phyloP scores from a whole-genome alignment of 2,113 vertebrate species.

The Bubalus kerabau region DNA sequence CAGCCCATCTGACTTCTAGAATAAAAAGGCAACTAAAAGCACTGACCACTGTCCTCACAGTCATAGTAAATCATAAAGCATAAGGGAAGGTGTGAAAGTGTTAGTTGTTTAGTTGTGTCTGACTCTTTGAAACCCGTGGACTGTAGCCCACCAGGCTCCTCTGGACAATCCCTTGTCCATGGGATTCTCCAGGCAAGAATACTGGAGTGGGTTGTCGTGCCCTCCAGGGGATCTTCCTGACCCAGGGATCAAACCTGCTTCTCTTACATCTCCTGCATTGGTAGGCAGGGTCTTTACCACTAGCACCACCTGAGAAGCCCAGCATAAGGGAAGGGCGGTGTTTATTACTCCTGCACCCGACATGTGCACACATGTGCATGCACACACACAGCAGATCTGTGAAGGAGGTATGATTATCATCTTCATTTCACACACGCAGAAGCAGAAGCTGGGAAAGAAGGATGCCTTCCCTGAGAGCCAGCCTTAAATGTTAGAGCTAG shows the following conservation, averaged over 20 bases:
- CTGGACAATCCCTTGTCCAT: neutral
- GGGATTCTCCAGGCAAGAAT: neutral
- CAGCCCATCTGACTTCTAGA: neutral
- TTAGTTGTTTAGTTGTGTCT: neutral
- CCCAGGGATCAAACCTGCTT: neutral
- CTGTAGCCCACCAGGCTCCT: neutral
- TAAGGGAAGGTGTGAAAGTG: neutral
- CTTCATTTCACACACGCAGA: neutral
- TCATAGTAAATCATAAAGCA: neutral
- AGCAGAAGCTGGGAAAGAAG: neutral
- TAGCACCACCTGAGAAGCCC: neutral
- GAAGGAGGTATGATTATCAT: neutral
- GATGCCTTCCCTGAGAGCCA: neutral
- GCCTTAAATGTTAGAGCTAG: neutral
- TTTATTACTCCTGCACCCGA: neutral
- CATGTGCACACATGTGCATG: accelerated
- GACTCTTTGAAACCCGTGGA: neutral
- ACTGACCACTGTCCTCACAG: neutral
- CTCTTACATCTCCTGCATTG: neutral
- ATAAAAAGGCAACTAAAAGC: neutral
- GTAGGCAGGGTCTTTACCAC: neutral
- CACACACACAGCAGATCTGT: neutral
- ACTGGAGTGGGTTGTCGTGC: neutral
- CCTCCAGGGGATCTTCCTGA: neutral
- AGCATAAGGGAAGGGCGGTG: neutral